phyloP scores from a whole-genome alignment of 2,888 invertebrate genomes.

The Rhodophaea formosa region DNA sequence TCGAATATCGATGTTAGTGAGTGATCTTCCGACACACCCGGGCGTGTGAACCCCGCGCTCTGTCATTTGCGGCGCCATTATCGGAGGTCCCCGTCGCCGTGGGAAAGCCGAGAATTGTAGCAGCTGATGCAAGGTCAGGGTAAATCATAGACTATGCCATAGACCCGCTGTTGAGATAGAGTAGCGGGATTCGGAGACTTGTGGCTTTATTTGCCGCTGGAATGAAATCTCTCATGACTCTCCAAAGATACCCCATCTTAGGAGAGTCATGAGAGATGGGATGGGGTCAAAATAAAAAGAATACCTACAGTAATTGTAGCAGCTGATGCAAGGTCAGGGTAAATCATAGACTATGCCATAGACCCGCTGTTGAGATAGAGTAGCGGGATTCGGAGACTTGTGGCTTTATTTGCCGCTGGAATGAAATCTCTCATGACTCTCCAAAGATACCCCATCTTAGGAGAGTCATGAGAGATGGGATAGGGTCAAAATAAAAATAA shows the following conservation, averaged over 20 bases:
- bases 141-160: conserved; percentile 6
- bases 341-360: conserved; percentile 7
- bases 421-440: no score
- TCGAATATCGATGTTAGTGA: neutral
- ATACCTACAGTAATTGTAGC: no score
- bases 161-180: neutral
- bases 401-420: no score
- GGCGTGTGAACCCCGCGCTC: conserved; percentile 44
- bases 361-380: neutral
- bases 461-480: no score
- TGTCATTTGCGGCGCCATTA: conserved; percentile 42
- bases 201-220: no score
- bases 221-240: no score
- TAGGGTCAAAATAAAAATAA: no score
- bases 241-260: no score
- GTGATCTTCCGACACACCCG: conserved; percentile 18
- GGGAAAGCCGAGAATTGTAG: conserved; percentile 18
- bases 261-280: no score
- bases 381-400: conserved; percentile 1
- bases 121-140: conserved; percentile 17
- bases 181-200: conserved; percentile 1
- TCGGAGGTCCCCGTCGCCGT: conserved; percentile 8
- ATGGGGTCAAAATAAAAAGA: no score
- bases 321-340: conserved; percentile 16
- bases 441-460: no score